phyloP scores from a whole-genome alignment of 2,888 invertebrate genomes.

The Leucoptera coffeella region DNA sequence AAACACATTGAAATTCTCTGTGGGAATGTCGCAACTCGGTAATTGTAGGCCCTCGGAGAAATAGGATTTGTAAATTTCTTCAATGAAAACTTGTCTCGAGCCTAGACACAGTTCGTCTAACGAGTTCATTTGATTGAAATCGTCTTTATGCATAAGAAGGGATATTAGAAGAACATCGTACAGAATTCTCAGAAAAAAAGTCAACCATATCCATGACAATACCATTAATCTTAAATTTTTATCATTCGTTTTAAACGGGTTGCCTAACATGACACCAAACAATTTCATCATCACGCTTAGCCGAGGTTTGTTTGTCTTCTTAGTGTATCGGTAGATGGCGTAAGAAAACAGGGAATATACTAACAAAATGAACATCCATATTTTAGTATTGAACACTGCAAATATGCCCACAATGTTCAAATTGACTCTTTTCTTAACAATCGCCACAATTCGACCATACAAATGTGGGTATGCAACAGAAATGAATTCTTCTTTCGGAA shows the following conservation, averaged over 20 bases:
- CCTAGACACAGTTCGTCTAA: slow-evolving; percentile 3
- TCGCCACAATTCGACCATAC: not conserved
- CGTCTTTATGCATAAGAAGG: slow-evolving; percentile 2
- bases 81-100: slow-evolving; percentile 1
- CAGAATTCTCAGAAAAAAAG: slow-evolving; percentile 3
- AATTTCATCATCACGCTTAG: not conserved
- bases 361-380: not conserved
- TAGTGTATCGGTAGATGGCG: not conserved
- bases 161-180: slow-evolving; percentile 3
- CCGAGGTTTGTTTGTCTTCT: not conserved
- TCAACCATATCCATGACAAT: slow-evolving; percentile 2
- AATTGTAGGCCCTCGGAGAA: not conserved
- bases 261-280: slow-evolving; percentile 1
- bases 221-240: not conserved
- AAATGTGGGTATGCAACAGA: slow-evolving; percentile 1
- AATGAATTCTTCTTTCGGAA: not conserved
- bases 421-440: slow-evolving; percentile 2
- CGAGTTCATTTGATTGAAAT: slow-evolving; percentile 2
- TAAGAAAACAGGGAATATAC: not conserved
- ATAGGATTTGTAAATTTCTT: not conserved
- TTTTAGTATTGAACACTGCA: slow-evolving; percentile 1
- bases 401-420: slow-evolving; percentile 2
- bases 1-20: no score
- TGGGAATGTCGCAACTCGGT: no score
- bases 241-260: slow-evolving; percentile 1